phyloP scores from a whole-genome alignment of 2,888 invertebrate species.

The Eumerus sabulonum region DNA sequence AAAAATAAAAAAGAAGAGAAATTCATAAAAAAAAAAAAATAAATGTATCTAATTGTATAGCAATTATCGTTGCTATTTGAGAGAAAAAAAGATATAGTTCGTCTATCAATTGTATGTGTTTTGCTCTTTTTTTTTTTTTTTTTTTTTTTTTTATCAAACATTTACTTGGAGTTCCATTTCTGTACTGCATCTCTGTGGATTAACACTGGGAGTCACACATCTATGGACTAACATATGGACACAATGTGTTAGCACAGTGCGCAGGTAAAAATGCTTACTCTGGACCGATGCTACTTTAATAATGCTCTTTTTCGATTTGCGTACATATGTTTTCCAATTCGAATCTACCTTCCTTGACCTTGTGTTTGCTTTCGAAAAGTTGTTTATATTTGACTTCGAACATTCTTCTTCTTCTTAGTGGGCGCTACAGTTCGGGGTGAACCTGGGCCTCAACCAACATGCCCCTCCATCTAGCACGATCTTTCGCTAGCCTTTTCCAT shows the following conservation, averaged over 20 bases:
- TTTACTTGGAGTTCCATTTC: conserved; percentile 49
- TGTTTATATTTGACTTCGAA: no score
- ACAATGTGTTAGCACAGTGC: conserved; percentile 65
- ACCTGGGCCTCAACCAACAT: no score
- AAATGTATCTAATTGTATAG: conserved; percentile 3
- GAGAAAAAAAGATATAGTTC: conserved; percentile 39
- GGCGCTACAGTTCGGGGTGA: no score
- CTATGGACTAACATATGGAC: conserved; percentile 65
- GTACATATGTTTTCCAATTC: not conserved
- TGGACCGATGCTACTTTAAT: no score
- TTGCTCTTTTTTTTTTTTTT: conserved; percentile 12
- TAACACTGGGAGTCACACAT: conserved; percentile 49
- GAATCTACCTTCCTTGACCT: conserved; percentile 27
- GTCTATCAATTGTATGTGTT: conserved; percentile 19
- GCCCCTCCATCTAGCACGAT: no score
- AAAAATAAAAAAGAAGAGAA: no score
- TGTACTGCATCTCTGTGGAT: conserved; percentile 55
- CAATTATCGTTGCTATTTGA: conserved; percentile 32
- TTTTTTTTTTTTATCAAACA: conserved; percentile 62
- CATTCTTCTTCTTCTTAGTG: no score
- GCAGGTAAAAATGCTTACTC: conserved; percentile 46
- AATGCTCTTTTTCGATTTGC: conserved; percentile 9
- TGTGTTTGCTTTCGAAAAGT: conserved; percentile 27
- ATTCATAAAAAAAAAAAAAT: conserved; percentile 27
- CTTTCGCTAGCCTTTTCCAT: no score